phyloP scores from a whole-genome alignment of 2,113 vertebrate genomes.

The Pithys albifrons region DNA sequence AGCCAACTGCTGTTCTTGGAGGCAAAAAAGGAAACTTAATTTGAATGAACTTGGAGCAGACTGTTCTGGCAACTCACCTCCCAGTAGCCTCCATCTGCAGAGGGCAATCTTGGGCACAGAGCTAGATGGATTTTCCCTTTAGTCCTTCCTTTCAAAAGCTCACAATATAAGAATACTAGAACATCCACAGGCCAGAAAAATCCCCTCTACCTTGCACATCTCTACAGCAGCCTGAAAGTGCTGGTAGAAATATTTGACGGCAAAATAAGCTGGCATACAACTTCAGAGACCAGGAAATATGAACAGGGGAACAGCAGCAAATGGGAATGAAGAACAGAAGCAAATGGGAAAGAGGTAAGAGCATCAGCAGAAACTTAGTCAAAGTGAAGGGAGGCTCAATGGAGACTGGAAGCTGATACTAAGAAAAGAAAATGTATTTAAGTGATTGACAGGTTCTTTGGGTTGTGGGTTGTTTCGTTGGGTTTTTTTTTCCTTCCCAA shows the following conservation, averaged over 20 bases:
- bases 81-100: not conserved
- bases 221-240: not conserved
- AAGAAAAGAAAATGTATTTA: not conserved
- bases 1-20: not conserved
- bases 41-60: not conserved
- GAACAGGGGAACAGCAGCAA: not conserved
- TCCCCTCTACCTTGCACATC: not conserved
- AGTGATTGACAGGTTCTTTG: not conserved
- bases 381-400: not conserved
- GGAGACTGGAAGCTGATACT: not conserved
- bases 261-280: not conserved
- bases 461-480: not conserved
- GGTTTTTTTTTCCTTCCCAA: not conserved
- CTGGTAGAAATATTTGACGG: not conserved
- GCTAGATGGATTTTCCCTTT: not conserved
- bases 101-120: not conserved
- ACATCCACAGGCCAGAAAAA: not conserved
- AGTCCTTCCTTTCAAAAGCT: not conserved
- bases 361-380: not conserved
- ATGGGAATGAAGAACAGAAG: not conserved
- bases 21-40: not conserved
- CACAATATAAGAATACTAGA: not conserved
- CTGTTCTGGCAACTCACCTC: not conserved
- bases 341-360: not conserved
- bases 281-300: not conserved